Percentiles rank a stretch among this genome's conserved stretches.
Conservation (phyloP, 2,797 vertebrate species). For the Stomatorhinus walkeri region DNA sequence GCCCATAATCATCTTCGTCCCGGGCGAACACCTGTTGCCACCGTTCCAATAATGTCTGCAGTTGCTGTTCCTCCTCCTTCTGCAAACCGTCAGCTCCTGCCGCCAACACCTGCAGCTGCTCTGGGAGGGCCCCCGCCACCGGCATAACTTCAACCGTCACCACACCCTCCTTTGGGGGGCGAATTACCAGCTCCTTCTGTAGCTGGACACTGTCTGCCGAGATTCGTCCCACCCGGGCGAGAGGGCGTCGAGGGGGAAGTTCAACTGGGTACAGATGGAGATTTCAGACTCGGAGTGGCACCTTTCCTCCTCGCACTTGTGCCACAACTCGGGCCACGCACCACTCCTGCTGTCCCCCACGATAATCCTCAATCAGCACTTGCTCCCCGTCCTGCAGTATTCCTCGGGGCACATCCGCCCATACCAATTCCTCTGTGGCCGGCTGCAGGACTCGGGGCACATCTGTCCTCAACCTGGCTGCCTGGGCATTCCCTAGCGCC, state of each 20-base stretch:
- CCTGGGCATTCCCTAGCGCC: background rate
- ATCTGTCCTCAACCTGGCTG: background rate
- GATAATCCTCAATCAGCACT: background rate
- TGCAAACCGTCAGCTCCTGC: background rate
- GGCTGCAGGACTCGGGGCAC: background rate
- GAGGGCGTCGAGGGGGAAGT: background rate
- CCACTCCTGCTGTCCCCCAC: constrained; percentile 8
- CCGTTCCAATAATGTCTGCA: background rate
- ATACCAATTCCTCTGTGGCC: background rate
- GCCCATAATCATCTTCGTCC: background rate
- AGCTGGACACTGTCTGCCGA: background rate
- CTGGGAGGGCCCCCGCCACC: background rate
- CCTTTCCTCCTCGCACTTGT: background rate
- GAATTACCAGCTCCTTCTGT: background rate
- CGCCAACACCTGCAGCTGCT: background rate
- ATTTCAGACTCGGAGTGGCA: background rate
- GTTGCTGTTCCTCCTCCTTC: background rate
- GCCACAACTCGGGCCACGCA: background rate
- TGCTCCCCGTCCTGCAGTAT: background rate
- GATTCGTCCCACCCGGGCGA: background rate
- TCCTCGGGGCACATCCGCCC: background rate
- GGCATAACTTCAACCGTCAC: background rate
- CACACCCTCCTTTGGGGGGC: background rate
- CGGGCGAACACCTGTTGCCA: background rate
- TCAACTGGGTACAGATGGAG: background rate